phyloP scores from a whole-genome alignment of 2,888 invertebrate genomes.

The Ormyrus pomaceus region DNA sequence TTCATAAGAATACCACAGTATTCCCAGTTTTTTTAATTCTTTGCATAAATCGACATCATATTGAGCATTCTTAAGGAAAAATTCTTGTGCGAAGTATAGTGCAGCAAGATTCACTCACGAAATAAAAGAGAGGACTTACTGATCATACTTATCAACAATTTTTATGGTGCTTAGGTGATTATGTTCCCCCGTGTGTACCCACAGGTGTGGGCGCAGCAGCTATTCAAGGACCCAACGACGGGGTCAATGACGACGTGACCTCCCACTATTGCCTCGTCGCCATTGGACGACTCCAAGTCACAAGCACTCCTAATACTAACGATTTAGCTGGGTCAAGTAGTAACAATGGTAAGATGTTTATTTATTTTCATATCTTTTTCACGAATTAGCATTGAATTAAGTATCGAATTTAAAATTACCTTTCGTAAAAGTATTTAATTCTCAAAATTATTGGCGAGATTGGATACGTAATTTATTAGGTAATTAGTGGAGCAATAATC shows the following conservation, averaged over 20 bases:
- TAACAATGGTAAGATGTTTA: slow-evolving; percentile 77
- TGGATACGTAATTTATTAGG: too few relatives aligned
- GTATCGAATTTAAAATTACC: too few relatives aligned
- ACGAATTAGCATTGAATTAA: too few relatives aligned
- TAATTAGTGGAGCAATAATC: too few relatives aligned
- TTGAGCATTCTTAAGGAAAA: too few relatives aligned
- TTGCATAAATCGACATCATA: too few relatives aligned
- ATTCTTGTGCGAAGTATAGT: neutral
- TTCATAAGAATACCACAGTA: too few relatives aligned
- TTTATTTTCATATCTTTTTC: too few relatives aligned
- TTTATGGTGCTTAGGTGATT: slow-evolving; percentile 72
- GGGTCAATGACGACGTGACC: slow-evolving; percentile 84
- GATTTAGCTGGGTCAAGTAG: slow-evolving; percentile 92
- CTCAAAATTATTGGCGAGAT: too few relatives aligned
- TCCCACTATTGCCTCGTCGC: slow-evolving; percentile 98
- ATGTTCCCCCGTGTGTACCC: slow-evolving; percentile 74
- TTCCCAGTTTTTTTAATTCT: too few relatives aligned
- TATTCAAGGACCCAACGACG: slow-evolving; percentile 81
- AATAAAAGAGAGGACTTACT: slow-evolving; percentile 51
- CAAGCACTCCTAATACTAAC: slow-evolving; percentile 94
- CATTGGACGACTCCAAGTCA: slow-evolving; percentile 97
- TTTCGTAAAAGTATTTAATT: too few relatives aligned
- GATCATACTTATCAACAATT: slow-evolving; percentile 72
- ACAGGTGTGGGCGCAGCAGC: slow-evolving; percentile 79
- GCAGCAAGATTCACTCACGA: slow-evolving; percentile 43